Percentiles rank a stretch among this genome's conserved stretches.
Evolutionary conservation across 2,888 invertebrate species (phyloP).

Genomic region (Conus canariensis): DNA sequence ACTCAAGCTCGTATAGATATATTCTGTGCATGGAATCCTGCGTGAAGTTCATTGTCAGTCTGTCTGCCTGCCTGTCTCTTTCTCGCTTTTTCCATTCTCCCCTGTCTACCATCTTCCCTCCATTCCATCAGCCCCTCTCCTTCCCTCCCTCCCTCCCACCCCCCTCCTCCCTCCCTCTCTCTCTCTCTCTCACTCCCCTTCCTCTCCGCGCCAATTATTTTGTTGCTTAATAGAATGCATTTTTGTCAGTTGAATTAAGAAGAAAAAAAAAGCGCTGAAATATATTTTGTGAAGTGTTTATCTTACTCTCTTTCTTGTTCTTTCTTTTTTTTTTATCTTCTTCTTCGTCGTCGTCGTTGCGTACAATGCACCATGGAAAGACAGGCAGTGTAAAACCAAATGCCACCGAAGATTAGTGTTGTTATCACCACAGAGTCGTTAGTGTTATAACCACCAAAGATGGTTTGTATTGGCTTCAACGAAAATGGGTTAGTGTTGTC

Average conservation of each 20-base stretch:
- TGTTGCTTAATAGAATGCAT: no score
- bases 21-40: no score
- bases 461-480: no score
- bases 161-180: not conserved
- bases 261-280: no score
- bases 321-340: slow-evolving; percentile 8
- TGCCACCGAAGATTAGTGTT: no score
- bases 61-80: not conserved
- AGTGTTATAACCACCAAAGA: no score
- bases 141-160: not conserved
- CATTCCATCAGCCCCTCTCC: not conserved
- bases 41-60: not conserved
- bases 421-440: no score
- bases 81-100: not conserved
- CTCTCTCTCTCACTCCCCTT: not conserved
- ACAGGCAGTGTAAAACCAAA: no score
- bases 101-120: not conserved
- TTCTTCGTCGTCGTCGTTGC: not conserved
- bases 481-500: no score
- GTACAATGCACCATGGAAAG: no score
- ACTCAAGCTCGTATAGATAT: no score
- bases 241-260: no score
- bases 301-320: not conserved
- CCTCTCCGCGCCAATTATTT: not conserved
- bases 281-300: not conserved